These are phyloP conservation scores for Atrina japonica DNA, from an alignment of 2,888 invertebrate genomes.

Conservation along the genomic window DNA sequence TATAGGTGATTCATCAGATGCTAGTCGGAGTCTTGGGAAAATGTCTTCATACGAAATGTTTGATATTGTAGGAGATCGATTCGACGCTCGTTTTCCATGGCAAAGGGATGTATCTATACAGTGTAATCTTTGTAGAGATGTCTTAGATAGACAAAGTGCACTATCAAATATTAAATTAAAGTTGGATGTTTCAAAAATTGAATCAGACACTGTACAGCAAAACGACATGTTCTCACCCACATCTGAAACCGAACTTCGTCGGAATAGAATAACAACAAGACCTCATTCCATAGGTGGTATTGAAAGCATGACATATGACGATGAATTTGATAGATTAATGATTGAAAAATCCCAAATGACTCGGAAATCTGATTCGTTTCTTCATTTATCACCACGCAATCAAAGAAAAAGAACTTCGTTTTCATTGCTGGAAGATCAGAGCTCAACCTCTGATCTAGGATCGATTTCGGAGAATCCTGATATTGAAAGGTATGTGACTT, in stretches of 20 bases:
- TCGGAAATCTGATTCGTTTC: constrained; percentile 36
- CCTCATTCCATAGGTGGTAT: constrained; percentile 57
- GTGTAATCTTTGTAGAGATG: constrained; percentile 45
- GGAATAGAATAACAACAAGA: constrained; percentile 12
- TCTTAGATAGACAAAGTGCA: no score
- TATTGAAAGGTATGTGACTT: constrained; percentile 33
- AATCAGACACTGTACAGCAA: no score
- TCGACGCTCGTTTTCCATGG: constrained; percentile 73
- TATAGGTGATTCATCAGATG: constrained; percentile 17
- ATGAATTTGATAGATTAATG: constrained; percentile 54
- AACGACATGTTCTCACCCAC: no score
- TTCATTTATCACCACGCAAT: constrained; percentile 29
- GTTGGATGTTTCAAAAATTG: no score
- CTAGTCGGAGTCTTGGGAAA: neutral
- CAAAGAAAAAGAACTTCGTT: constrained; percentile 18
- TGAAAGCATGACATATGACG: constrained; percentile 45
- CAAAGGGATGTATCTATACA: constrained; percentile 74
- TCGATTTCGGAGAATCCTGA: constrained; percentile 40
- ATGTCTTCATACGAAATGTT: constrained; percentile 37
- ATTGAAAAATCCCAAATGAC: constrained; percentile 45
- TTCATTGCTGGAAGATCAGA: constrained; percentile 22
- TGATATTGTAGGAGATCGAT: constrained; percentile 74
- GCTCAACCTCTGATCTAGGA: constrained; percentile 32
- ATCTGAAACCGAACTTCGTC: neutral
- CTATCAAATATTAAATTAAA: no score